Evolutionary conservation across 2,113 vertebrate genomes (phyloP), one percentile per base, ranked within the genome.

Genomic region (Rhombomys opimus): DNA sequence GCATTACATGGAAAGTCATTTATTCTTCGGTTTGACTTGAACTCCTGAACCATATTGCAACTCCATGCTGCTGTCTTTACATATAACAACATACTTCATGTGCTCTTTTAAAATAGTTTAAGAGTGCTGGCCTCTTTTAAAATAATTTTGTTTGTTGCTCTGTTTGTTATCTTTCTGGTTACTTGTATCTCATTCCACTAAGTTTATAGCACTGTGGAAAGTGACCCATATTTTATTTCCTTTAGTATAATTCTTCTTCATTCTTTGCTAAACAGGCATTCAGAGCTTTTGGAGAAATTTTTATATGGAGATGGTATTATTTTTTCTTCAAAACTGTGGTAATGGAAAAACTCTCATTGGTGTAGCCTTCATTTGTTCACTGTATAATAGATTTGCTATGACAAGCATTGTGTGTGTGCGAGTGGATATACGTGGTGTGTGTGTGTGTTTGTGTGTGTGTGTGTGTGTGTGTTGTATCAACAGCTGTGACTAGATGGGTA

Each of bases 21-120:
- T 98, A 41, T 97, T 98, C 96, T 97, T 81, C 94, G 93, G 84
- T 97, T 97, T 93, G 61, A 95, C 97, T 89, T 67, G 94, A 98
- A 78, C 81, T 96, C 90, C 72, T 97, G 94, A 96, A 97, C 97
- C 94, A 82, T 50, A 25, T 89, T 93, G 95, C 94, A 96, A 92
- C 67, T 93, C 96, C 90, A 2, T 4, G 14, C 80, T 96, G 92
- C 95, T 54, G 87, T 73, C 97, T 96, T 96, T 93, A 75, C 89
- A 95, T 95, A 96, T 57, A 97, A 94, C 80, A 96, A 95, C 95
- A 91, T 97, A 72, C 59, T 98, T 97, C 65, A 38, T 94, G 82
- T 96, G 93, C 88, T 95, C 94, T n/a, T n/a, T n/a, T n/a, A n/a
- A n/a, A n/a, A n/a, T n/a, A n/a, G n/a, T n/a, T n/a, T n/a, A n/a